Base-by-base conservation (phyloP, 2,113 vertebrate genomes). In the Lipophrys pholis region DNA sequence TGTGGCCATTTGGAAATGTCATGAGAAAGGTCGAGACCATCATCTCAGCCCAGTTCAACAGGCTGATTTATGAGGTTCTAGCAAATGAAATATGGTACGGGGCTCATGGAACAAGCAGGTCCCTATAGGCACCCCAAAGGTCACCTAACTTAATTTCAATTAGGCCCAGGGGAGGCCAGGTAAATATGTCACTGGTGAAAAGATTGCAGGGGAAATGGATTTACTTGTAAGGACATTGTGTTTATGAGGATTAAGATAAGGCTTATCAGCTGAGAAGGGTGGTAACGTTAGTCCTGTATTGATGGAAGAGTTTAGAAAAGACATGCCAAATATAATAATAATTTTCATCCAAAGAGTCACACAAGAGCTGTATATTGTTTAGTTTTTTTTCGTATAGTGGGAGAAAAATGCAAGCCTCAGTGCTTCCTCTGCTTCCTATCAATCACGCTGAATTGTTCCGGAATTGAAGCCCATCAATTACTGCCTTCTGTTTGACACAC, bases 61-160 rank as follows among this genome's bases (percentile, higher is more conserved):
- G 61, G 52, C 81, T 90, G 92, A 93, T 93, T 91, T 89, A 94
- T 93, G 82, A 84, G 85, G 57, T 76, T 88, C 76, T 74, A 67
- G 67, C 76, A 74, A 81, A 89, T 81, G 78, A 85, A 82, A 82
- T 81, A 90, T 84, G 81, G 80, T 60, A 61, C 60, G 78, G 64
- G 60, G 55, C 42, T 59, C 46, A 81, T 72, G 61, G 81, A 83
- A 88, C 69, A 76, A 71, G 61, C 62, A 30, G 75, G 73, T 49
- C 78, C 81, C 54, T 64, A 52, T 60, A 76, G 85, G 64, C 73
- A 77, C 64, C 75, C 78, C 81, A 93, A 93, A 93, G 92, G 92
- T 93, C 91, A 90, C 73, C 78, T 76, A 80, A 84, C 91, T 90
- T 92, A 69, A 88, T 93, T 91, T 91, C 88, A 92, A 90, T 93